Base-by-base conservation (phyloP, 2,888 invertebrate genomes). In the Cataglyphis altisquamis region DNA sequence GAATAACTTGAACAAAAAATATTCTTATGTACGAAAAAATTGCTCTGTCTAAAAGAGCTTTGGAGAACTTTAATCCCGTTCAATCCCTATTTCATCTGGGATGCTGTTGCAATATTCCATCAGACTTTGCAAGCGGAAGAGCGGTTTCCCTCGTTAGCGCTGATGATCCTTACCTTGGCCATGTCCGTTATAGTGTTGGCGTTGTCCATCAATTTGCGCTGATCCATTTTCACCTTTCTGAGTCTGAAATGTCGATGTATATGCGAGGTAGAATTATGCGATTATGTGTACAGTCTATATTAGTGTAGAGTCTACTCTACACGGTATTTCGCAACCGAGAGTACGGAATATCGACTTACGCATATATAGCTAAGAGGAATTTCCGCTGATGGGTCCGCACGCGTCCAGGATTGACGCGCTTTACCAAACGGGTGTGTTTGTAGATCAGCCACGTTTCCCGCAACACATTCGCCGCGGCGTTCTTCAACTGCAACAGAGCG, bases 401-500 rank as follows among this genome's bases (percentile, higher is more conserved):
- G 95, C 98, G 97, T 92, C 98, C 98, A 86, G 98, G 98, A 95
- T 99, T 98, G 85, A 99, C 98, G 95, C 99, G 97, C 96, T 99
- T 99, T 94, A 99, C 99, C 94, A 99, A 97, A 95, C 99, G 98
- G 93, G 99, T 99, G 95, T 99, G 98, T 96, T 99, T 99, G 96
- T 99, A 99, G 95, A 99, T 99, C 95, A 99, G 97, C 99, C 99
- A 99, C 92, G 99, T 99, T 96, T 99, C 99, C 92, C 99, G 96
- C 91, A 99, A 96, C 92, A 99, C 99, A 96, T 99, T 99, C 89
- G 99, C 99, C 91, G 99, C 99, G 91, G 99, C 98, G 96, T 99
- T 99, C 97, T 99, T 99, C 96, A 99, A 96, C 99, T 99, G 96
- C 91, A 96, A 95, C 91, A 88, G 88, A 91, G 18, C 45, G 88